Conservation (phyloP, 2,797 vertebrate species). For the Scolopax rusticola region DNA sequence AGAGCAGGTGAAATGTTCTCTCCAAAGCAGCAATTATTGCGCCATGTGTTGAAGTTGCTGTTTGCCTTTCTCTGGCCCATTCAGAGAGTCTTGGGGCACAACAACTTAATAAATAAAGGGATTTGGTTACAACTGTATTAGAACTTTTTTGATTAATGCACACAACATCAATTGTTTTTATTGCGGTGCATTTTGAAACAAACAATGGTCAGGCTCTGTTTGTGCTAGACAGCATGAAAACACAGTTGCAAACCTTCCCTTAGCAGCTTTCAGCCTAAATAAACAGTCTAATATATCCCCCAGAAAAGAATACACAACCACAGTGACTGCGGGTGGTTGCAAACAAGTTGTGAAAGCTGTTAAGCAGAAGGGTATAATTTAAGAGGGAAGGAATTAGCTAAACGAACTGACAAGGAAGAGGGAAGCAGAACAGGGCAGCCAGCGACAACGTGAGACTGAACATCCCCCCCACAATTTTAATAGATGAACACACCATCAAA, state of each 20-base stretch:
- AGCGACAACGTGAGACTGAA: neutral
- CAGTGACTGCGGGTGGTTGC: conserved; percentile 40
- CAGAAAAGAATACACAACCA: conserved; percentile 52
- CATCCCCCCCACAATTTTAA: neutral
- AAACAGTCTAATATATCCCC: conserved; percentile 43
- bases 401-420: neutral
- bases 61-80: conserved; percentile 33
- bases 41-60: neutral
- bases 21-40: neutral
- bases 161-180: conserved; percentile 35
- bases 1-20: neutral
- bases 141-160: conserved; percentile 50
- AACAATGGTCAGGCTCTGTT: conserved; percentile 42
- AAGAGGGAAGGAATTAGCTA: conserved; percentile 18
- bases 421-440: neutral
- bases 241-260: conserved; percentile 58
- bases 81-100: neutral
- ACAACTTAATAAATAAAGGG: neutral
- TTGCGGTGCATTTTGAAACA: conserved; percentile 23
- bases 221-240: conserved; percentile 64
- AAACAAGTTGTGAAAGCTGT: conserved; percentile 63
- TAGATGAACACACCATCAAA: neutral
- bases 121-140: neutral
- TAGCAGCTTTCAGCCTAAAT: conserved; percentile 50
- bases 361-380: conserved; percentile 42